Evolutionary conservation across 2,888 invertebrate genomes (phyloP), one percentile per base, ranked within the genome.

Genomic region (Nebria salina): DNA sequence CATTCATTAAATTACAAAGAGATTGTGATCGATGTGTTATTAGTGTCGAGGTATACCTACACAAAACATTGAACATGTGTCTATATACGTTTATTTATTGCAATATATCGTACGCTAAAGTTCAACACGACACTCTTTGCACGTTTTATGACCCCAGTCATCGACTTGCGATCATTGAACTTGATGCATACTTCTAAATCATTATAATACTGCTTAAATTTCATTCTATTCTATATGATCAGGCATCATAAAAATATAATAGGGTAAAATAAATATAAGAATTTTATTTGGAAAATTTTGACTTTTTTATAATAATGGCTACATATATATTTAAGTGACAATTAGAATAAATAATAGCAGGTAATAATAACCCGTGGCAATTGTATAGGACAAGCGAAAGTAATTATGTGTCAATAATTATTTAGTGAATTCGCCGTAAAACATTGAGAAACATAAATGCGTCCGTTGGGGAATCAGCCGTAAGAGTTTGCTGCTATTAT

Each of bases 1-100:
- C 77, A 77, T 77, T 77, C 75, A 66, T 75, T 79, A 79, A 68
- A 75, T 79, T 75, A 65, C 42, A 73, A 79, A 75, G 72, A 79
- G 79, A 79, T 79, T 79, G 34, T 34, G 75, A 79, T 79, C 74
- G 79, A 77, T 72, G 34, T 15, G 41, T 68, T 15, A 7, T 7
- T 26, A 25, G 26, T 68, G 68, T 20, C 20, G 65, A n/a, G 13
- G 65, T 15, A n/a, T 65, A 15, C 65, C 13, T 65, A 65, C 15
- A 20, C 15, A 65, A 65, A 65, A 65, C 15, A 34, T 34, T 5
- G 2, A 34, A 34, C 5, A 34, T 34, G 15, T 65, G 7, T n/a
- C 7, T 68, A 68, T 68, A 13, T 68, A 65, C 3, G 15, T 65
- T 13, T 65, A n/a, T 65, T 65, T n/a, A 65, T 65, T 34, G 34